Base-by-base conservation (phyloP, 2,113 vertebrate genomes). In the Pygathrix nemaeus region DNA sequence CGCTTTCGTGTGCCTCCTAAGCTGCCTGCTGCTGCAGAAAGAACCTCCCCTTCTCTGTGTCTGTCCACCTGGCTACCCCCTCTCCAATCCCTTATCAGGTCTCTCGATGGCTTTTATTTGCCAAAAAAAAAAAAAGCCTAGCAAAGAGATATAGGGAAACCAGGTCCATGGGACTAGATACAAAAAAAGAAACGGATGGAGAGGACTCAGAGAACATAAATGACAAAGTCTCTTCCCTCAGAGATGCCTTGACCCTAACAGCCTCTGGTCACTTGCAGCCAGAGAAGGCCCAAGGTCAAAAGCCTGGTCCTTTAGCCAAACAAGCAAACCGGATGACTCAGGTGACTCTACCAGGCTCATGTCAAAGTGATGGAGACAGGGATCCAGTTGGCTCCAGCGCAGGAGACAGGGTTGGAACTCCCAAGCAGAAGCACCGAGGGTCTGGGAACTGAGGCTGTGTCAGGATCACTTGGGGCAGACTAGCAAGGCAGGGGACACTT, bases 1-100 rank as follows among this genome's bases (percentile, higher is more conserved):
- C 0, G 3, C 6, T 40, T 12, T 12, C 8, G 0, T 8, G 43
- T 48, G 8, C 0, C 13, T 66, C 21, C 21, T 78, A 79, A 25
- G 0, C 45, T 38, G 45, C 75, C 45, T 38, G 45, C 61, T n/a
- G 27, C 18, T 23, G 32, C 27, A 14, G 79, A n/a, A 61, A 80
- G 78, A 64, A 2, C 17, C 66, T 40, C n/a, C 6, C 6, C 10
- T 73, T 17, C 43, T 35, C 45, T 66, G 64, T 64, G 10, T 18
- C 35, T 76, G 25, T 2, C 27, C 38, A 13, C 0, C 75, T 73
- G 14, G 38, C 82, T 70, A n/a, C 50, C 61, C n/a, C 25, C 73
- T 76, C 57, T 43, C 32, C 38, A 2, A 68, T 27, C 13, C 27
- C 38, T 43, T 76, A 8, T n/a, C 80, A 73, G 35, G 30, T 52